Base-by-base conservation (phyloP, 2,797 vertebrate species). In the Megalops cyprinoides region DNA sequence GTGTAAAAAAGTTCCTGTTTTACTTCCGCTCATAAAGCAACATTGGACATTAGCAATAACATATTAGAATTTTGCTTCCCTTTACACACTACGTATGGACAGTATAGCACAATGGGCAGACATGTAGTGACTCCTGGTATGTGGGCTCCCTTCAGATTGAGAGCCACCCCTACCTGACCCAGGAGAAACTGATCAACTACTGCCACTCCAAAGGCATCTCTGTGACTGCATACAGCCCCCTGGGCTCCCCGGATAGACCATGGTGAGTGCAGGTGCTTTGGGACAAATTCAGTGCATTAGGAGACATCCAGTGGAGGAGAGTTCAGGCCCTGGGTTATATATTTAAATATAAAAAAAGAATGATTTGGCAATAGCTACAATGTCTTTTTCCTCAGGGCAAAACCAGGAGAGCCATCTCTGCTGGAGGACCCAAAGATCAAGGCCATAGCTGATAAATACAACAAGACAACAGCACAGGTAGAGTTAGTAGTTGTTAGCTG, bases 401-500 rank as follows among this genome's bases (percentile, higher is more conserved):
- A 93, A 23, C 86, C 95, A 0, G 95, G 93, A 28, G 96, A 98
- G n/a, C 95, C 95, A 0, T 92, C 93, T 10, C 90, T 97, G n/a
- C 87, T 98, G 81, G 93, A 96, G 53, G 96, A 98, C 4, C 93
- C 95, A 7, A 93, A 91, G 79, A 95, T 98, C 85, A 95, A 95
- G 74, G 93, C 88, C 7, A 95, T 98, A 25, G 96, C 96, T 60
- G 53, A 87, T 49, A 97, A 94, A 80, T 91, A 97, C 90, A 93
- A 94, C 0, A 98, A 97, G 89, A 95, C 94, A 0, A 15, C 95
- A 82, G 97, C 96, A 53, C 97, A 98, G 94, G 97, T 97, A 88
- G 0, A 44, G 69, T 9, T 8, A 44, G n/a, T 67, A 53, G 2
- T 53, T n/a, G 23, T 25, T 25, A 5, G n/a, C n/a, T 28, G 14